These are phyloP conservation scores for Bhutanitis thaidina DNA, from an alignment of 2,888 invertebrate genomes.

Conservation along the genomic window DNA sequence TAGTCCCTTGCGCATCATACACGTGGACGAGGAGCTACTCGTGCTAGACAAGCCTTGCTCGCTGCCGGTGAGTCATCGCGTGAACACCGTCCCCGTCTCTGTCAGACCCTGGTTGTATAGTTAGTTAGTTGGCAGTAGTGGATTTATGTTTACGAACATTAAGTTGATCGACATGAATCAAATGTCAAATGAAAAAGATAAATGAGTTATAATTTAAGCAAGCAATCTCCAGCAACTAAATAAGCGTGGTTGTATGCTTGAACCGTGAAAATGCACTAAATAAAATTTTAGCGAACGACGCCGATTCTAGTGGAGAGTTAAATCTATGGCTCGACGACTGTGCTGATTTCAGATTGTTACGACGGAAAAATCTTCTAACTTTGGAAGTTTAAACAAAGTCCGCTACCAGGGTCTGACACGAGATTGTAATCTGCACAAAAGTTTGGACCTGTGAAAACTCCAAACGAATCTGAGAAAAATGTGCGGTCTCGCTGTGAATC, in stretches of 20 bases:
- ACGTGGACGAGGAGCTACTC: slow-evolving; percentile 90
- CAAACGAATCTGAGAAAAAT: slow-evolving; percentile 46
- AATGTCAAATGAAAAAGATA: no score
- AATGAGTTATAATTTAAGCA: no score
- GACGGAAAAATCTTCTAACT: neutral
- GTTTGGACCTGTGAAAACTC: slow-evolving; percentile 54
- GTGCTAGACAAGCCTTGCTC: slow-evolving; percentile 95
- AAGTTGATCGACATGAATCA: no score
- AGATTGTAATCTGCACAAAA: slow-evolving; percentile 62
- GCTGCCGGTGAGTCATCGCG: slow-evolving; percentile 85
- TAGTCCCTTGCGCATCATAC: slow-evolving; percentile 88
- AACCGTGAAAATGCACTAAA: no score
- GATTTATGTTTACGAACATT: no score
- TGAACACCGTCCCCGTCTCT: slow-evolving; percentile 14
- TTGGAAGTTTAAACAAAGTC: neutral
- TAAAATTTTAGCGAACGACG: no score
- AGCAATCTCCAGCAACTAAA: no score
- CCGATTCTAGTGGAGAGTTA: no score
- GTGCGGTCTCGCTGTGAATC: slow-evolving; percentile 49
- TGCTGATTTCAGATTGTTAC: neutral
- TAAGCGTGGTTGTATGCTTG: no score
- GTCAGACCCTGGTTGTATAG: slow-evolving; percentile 7
- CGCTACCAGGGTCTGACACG: slow-evolving; percentile 59
- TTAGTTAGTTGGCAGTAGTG: no score
- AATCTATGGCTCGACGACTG: neutral